Base-by-base conservation (phyloP, 2,888 invertebrate species). In the Agriopis leucophaearia region DNA sequence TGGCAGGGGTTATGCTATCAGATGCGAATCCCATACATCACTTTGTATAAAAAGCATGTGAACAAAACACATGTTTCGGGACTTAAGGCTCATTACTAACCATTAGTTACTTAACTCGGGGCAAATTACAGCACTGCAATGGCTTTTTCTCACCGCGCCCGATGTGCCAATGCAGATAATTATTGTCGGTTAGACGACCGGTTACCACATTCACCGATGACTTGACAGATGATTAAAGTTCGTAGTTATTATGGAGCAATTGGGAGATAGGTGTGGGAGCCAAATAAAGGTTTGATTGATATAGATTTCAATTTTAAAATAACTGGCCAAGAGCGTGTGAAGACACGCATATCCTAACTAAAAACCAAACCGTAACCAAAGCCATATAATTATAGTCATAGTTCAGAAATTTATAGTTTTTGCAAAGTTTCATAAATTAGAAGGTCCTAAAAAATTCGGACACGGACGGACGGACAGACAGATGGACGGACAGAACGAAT, bases 131-230 rank as follows among this genome's bases (percentile, higher is more conserved):
- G 36, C 63, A 63, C 47, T 16, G 76, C 71, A 74, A 54, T 66
- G 60, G 65, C 74, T 80, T 78, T 78, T 81, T 81, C 82, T 77
- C 79, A 78, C 78, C 71, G 70, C 45, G 62, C 45, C 56, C 60
- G 61, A 79, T 78, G 73, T 70, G 69, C 71, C 69, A 75, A 74
- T 70, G 59, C 63, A 76, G 74, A 77, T 78, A 82, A 81, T 77
- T 77, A 81, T 77, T 77, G 69, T 65, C 67, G 75, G 66, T 66
- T 69, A 69, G 73, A 68, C 65, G 66, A 64, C 66, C 70, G 64
- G 52, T 64, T 58, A 67, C 62, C 63, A 12, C 48, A 54, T 52
- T 18, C 66, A 51, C 54, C 61, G 44, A 62, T 66, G 66, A 58
- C 67, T 66, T 57, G 67, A 54, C 63, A 16, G 40, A 48, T 54